Conservation (phyloP, 1,140 invertebrate genomes). For the Cataglyphis hispanica region DNA sequence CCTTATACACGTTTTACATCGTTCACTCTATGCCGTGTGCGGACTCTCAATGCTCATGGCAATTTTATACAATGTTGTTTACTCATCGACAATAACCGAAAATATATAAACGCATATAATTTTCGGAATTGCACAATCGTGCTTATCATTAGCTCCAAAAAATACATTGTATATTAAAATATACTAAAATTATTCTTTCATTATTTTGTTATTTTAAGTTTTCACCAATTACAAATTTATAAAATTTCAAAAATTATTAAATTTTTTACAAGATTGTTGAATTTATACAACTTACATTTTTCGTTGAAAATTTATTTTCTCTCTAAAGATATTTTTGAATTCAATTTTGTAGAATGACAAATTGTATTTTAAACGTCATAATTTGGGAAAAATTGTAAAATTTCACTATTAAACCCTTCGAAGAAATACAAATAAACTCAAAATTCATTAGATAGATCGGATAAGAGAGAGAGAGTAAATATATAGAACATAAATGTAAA, state of each 20-base stretch:
- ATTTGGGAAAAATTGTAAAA: neutral
- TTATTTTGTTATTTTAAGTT: neutral
- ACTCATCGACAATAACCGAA: neutral
- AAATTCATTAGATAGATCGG: neutral
- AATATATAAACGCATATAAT: constrained; percentile 1
- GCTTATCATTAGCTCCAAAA: neutral
- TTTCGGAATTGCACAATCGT: constrained; percentile 2
- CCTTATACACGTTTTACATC: constrained; percentile 37
- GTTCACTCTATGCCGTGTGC: neutral
- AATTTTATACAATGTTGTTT: constrained; percentile 30
- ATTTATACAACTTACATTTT: neutral
- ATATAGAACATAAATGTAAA: constrained; percentile 1
- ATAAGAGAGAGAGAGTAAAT: neutral
- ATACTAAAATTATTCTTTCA: neutral
- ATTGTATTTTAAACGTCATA: neutral
- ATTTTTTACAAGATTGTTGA: neutral
- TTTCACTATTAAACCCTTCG: neutral
- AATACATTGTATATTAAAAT: neutral
- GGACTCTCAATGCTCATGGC: constrained; percentile 25
- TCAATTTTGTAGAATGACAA: neutral
- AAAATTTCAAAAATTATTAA: neutral
- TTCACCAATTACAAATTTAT: neutral
- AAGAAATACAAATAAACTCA: neutral
- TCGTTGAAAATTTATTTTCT: neutral
- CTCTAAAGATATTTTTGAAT: neutral